Conservation (phyloP, 30 jellyfish, hydroid and myxozoan species). For the Turritopsis dohrnii region DNA sequence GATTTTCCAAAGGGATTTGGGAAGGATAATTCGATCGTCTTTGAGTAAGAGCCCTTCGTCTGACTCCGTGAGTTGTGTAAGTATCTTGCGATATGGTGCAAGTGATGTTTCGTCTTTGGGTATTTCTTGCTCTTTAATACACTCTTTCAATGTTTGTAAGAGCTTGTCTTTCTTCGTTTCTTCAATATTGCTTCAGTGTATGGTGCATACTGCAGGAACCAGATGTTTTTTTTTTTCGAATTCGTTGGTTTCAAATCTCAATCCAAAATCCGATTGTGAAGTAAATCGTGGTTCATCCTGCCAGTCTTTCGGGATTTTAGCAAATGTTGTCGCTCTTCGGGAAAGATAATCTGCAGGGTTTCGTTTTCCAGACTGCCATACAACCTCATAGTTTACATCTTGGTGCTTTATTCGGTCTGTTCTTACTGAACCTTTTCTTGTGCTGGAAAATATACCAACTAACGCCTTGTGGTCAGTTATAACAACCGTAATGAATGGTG, state of each 20-base stretch:
- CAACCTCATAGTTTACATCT: conserved; percentile 23
- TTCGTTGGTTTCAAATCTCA: too few relatives aligned
- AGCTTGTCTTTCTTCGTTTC: neutral
- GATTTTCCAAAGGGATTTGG: too few relatives aligned
- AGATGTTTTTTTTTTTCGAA: conserved; percentile 6
- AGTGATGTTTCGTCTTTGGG: neutral
- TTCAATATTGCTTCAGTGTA: conserved; percentile 32
- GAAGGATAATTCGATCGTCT: neutral
- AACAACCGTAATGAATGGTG: conserved; percentile 24
- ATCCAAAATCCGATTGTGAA: too few relatives aligned
- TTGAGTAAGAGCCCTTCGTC: conserved; percentile 28
- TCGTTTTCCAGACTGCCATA: conserved; percentile 18
- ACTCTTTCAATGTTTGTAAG: neutral
- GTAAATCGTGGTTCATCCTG: conserved; percentile 5
- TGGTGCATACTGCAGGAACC: conserved; percentile 50
- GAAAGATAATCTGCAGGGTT: conserved; percentile 41
- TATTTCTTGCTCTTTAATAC: neutral
- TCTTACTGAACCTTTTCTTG: conserved; percentile 28
- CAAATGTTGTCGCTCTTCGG: conserved; percentile 25
- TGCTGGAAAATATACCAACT: conserved; percentile 20
- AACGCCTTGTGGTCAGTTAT: conserved; percentile 59
- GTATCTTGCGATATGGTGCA: neutral
- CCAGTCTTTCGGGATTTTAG: neutral
- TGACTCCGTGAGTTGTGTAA: neutral
- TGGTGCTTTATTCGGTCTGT: conserved; percentile 34